These are phyloP conservation scores for Gonatopus flavifemur DNA, from an alignment of 1,140 invertebrate species.

Conservation along the genomic window DNA sequence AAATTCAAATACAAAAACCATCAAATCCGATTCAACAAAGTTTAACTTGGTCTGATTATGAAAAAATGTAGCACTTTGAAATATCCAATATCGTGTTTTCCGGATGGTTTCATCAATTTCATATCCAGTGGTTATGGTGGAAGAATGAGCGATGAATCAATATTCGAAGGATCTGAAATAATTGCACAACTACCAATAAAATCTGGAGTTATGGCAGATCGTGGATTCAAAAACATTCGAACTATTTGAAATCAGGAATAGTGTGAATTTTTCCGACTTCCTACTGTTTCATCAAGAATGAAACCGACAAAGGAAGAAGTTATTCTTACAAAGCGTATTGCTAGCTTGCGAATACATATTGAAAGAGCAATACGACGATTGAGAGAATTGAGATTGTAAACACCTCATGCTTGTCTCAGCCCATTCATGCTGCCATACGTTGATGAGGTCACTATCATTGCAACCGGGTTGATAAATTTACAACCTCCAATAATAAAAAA, in stretches of 20 bases:
- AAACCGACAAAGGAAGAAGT: conserved; percentile 39
- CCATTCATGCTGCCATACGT: conserved; percentile 31
- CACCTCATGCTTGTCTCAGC: conserved; percentile 42
- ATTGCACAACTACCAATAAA: conserved; percentile 29
- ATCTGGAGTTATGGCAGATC: conserved; percentile 42
- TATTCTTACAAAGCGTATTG: conserved; percentile 44
- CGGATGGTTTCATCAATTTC: conserved; percentile 51
- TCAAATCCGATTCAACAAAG: conserved; percentile 24
- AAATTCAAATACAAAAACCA: conserved; percentile 37
- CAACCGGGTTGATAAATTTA: conserved; percentile 37
- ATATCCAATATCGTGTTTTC: conserved; percentile 50
- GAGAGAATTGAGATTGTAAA: conserved; percentile 46
- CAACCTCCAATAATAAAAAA: conserved; percentile 35
- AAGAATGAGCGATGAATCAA: conserved; percentile 37
- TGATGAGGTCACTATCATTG: conserved; percentile 36
- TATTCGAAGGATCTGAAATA: conserved; percentile 41
- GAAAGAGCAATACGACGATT: conserved; percentile 44
- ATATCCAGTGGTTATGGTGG: conserved; percentile 50
- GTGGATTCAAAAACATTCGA: conserved; percentile 46
- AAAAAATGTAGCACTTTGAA: conserved; percentile 44
- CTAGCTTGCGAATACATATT: conserved; percentile 49
- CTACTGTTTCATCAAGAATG: conserved; percentile 35
- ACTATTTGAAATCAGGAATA: conserved; percentile 26
- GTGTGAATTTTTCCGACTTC: conserved; percentile 42
- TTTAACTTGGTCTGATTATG: conserved; percentile 34